Evolutionary conservation across 2,797 vertebrate genomes (phyloP).

Genomic region (Dendrocincla tyrannina): DNA sequence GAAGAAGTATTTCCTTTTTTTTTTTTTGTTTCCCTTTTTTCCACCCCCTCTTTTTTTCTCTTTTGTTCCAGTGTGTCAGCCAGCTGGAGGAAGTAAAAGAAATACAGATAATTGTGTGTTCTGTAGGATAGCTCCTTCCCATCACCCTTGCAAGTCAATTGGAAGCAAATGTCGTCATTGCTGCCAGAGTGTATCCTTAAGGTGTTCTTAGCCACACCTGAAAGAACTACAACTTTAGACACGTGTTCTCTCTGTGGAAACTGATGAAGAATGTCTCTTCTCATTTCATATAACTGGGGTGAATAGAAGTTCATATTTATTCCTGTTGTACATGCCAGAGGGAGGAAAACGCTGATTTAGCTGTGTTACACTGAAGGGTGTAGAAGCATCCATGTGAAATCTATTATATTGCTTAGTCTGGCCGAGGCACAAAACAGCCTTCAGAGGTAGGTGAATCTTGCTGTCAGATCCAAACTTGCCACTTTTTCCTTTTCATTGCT

Average conservation of each 20-base stretch:
- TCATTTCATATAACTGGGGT: not conserved
- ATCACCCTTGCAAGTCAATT: not conserved
- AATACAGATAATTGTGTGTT: not conserved
- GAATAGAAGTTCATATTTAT: slow-evolving; percentile 8
- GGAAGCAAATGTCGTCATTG: not conserved
- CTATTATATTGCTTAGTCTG: not conserved
- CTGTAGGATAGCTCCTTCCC: not conserved
- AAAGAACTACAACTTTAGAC: not conserved
- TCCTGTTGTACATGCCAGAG: not conserved
- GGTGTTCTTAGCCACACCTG: not conserved
- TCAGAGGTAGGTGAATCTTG: not conserved
- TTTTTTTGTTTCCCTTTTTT: rapidly evolving
- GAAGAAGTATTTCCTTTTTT: rapidly evolving
- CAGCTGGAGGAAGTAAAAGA: not conserved
- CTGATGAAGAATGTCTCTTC: not conserved
- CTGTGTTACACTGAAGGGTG: not conserved
- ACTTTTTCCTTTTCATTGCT: not conserved
- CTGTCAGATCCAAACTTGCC: not conserved
- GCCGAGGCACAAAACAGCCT: not conserved
- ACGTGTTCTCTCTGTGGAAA: not conserved
- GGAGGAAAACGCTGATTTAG: not conserved
- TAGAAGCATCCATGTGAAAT: not conserved
- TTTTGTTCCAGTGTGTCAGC: not conserved
- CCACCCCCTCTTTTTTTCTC: rapidly evolving
- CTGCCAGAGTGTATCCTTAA: not conserved